These are phyloP conservation scores for Xylota segnis DNA, from an alignment of 2,888 invertebrate genomes.

Conservation along the genomic window DNA sequence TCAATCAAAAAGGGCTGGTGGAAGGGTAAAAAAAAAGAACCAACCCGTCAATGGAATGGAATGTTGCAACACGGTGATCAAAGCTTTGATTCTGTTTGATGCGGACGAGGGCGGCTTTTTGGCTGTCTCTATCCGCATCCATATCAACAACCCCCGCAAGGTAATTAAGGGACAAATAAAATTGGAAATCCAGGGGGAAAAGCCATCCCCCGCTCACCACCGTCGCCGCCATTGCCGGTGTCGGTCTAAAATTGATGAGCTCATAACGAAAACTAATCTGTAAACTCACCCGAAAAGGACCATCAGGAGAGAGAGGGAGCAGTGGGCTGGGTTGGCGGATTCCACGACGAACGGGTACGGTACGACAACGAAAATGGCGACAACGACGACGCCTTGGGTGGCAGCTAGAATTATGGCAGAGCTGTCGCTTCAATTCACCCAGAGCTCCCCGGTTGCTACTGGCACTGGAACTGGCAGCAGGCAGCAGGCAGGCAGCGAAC, in stretches of 20 bases:
- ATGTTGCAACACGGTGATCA: slow-evolving; percentile 51
- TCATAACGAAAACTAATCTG: slow-evolving; percentile 77
- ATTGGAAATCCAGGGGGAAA: slow-evolving; percentile 55
- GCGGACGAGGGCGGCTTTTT: slow-evolving; percentile 15
- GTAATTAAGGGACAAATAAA: slow-evolving; percentile 70
- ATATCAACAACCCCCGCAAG: slow-evolving; percentile 37
- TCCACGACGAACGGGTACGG: slow-evolving; percentile 50
- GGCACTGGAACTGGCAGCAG: neutral
- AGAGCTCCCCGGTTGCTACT: slow-evolving; percentile 15
- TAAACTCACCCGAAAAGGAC: slow-evolving; percentile 72
- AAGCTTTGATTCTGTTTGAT: slow-evolving; percentile 50
- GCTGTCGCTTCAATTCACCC: slow-evolving; percentile 73
- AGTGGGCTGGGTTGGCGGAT: neutral
- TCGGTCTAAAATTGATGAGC: slow-evolving; percentile 75
- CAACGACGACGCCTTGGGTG: slow-evolving; percentile 77
- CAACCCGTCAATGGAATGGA: slow-evolving; percentile 2
- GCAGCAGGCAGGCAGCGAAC: slow-evolving; percentile 27
- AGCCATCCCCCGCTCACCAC: slow-evolving; percentile 28
- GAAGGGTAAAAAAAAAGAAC: neutral
- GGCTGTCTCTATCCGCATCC: neutral
- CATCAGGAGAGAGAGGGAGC: slow-evolving; percentile 10
- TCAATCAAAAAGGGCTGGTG: slow-evolving; percentile 51
- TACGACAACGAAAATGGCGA: slow-evolving; percentile 72
- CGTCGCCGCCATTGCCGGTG: slow-evolving; percentile 32
- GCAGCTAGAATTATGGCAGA: slow-evolving; percentile 76